Evolutionary conservation across 2,113 vertebrate species (phyloP).

Genomic region (human): GRCh38 chr2:44413501-44414000

Average conservation of each 20-base stretch:
- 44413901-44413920: not conserved
- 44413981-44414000: not conserved
- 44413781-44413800: not conserved
- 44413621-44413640: too few species aligned
- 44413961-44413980: not conserved
- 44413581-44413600: too few species aligned
- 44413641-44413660: too few species aligned
- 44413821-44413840: not conserved
- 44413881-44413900: not conserved
- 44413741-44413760: not conserved
- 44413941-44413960: not conserved
- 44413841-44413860: not conserved
- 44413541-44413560: too few species aligned
- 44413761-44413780: not conserved
- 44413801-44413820: not conserved
- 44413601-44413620: too few species aligned
- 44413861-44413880: not conserved
- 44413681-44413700: not conserved
- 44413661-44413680: not conserved
- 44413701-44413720: not conserved
- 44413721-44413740: not conserved
- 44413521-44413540: too few species aligned
- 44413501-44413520: too few species aligned
- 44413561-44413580: too few species aligned
- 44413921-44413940: not conserved